Base-by-base conservation (phyloP, 2,888 invertebrate genomes). In the Aquatica leii region DNA sequence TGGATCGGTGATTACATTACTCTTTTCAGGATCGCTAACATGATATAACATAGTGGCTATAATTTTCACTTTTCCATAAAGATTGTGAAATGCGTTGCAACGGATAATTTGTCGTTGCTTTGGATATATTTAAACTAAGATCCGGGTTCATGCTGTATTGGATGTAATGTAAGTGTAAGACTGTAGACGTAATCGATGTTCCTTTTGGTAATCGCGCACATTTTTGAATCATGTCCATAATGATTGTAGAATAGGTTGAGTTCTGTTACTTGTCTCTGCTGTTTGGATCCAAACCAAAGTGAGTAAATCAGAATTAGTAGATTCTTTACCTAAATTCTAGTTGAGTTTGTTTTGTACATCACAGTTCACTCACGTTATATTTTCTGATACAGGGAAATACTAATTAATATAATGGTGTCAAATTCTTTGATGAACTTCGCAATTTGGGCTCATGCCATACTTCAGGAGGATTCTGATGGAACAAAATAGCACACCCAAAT, bases 71-170 rank as follows among this genome's bases (percentile, higher is more conserved):
- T 73, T 87, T 86, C 80, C 87, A 87, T 55, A 86, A 78, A 65
- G 82, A 81, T 61, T 80, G 78, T 61, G 78, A 74, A n/a, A n/a
- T n/a, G 54, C 67, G 68, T 64, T 78, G 78, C 49, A 76, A 65
- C 11, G 78, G 77, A 65, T 80, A 79, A 62, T 77, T 78, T 62
- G 80, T 80, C 70, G 82, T 78, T 69, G 80, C 80, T 75, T 82
- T 82, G 1, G 81, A 78, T 74, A 82, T 81, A 67, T 79, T 82
- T 35, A 90, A 83, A 70, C 86, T 86, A 59, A 89, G 82, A 75
- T 90, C 88, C 12, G 91, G 90, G 83, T 91, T 87, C 40, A 90
- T 91, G 54, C 91, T 91, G 76, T 90, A 90, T 77, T 90, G 90
- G 49, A 92, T 85, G n/a, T 14, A 92, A 83, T 0, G 89, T 90